These are phyloP conservation scores for Anastatus disparis DNA, from an alignment of 1,140 invertebrate genomes.

Conservation along the genomic window DNA sequence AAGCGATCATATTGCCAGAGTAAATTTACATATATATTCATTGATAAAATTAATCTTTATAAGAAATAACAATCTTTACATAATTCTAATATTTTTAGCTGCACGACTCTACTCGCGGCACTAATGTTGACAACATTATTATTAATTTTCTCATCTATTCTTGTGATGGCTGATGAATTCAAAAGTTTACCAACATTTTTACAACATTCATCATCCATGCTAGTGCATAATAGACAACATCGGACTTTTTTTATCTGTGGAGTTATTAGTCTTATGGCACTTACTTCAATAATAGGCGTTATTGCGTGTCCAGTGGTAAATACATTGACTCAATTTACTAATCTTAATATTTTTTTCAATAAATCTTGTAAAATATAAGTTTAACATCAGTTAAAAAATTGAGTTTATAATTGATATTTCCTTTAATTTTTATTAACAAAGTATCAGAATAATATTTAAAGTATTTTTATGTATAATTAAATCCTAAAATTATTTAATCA, in stretches of 20 bases:
- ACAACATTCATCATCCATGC: conserved; percentile 76
- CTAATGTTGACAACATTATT: conserved; percentile 74
- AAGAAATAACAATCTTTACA: background rate
- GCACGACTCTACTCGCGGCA: conserved; percentile 65
- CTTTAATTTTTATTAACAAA: too few relatives aligned
- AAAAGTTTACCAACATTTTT: conserved; percentile 73
- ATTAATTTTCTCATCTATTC: conserved; percentile 74
- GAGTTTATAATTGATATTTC: too few relatives aligned
- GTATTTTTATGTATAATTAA: background rate
- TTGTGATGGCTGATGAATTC: conserved; percentile 91
- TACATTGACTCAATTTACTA: background rate
- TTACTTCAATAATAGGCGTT: conserved; percentile 61
- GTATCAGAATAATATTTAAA: background rate
- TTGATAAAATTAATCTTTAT: too few relatives aligned
- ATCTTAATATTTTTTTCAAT: too few relatives aligned
- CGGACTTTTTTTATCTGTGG: conserved; percentile 83
- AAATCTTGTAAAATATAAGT: too few relatives aligned
- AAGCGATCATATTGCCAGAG: conserved; percentile 82
- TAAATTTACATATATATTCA: conserved; percentile 59
- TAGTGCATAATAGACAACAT: conserved; percentile 76
- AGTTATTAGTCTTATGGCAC: conserved; percentile 82
- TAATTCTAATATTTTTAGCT: conserved; percentile 20
- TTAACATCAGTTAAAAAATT: too few relatives aligned
- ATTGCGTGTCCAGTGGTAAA: conserved; percentile 50
- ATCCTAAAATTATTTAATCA: too few relatives aligned